A percentile compares a stretch with the other conserved stretches of the same genome.
Evolutionary conservation across 30 jellyfish, hydroid and myxozoan genomes (phyloP).

Genomic region (Calvadosia cruxmelitensis): DNA sequence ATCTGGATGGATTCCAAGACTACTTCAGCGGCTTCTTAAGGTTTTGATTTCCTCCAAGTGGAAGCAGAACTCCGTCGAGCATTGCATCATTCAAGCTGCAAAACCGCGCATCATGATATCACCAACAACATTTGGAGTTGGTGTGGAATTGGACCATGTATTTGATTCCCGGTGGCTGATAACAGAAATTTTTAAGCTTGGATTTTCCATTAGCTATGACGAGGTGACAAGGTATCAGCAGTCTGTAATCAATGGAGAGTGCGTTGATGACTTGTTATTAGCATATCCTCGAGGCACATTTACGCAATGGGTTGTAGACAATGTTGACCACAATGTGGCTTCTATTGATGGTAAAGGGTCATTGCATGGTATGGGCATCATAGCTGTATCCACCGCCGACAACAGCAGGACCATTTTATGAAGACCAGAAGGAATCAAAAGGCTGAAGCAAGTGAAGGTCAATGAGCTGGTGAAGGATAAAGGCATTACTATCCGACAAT

Average conservation of each 20-base stretch:
- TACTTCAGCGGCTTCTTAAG: neutral
- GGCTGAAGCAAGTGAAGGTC: neutral
- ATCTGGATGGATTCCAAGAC: conserved; percentile 27
- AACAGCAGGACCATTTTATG: neutral
- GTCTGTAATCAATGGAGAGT: conserved; percentile 14
- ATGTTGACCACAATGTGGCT: neutral
- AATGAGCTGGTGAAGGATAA: neutral
- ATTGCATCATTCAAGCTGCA: conserved; percentile 39
- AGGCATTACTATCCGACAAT: neutral
- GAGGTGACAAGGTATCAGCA: conserved; percentile 40
- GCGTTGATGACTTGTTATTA: conserved; percentile 7
- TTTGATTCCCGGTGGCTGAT: conserved; percentile 46
- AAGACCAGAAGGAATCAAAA: neutral
- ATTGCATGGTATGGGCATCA: neutral
- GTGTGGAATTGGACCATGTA: conserved; percentile 34
- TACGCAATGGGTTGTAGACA: neutral
- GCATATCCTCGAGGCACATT: conserved; percentile 2
- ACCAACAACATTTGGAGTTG: conserved; percentile 39
- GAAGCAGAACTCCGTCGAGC: conserved; percentile 22
- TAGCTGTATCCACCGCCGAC: neutral
- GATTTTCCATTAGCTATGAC: conserved; percentile 35
- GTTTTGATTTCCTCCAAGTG: conserved; percentile 1
- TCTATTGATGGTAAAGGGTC: neutral
- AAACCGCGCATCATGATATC: conserved; percentile 19
- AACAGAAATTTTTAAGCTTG: conserved; percentile 20